Percentiles rank a stretch among this genome's conserved stretches.
Evolutionary conservation across 2,113 vertebrate species (phyloP).

Genomic region (Bos taurus): DNA sequence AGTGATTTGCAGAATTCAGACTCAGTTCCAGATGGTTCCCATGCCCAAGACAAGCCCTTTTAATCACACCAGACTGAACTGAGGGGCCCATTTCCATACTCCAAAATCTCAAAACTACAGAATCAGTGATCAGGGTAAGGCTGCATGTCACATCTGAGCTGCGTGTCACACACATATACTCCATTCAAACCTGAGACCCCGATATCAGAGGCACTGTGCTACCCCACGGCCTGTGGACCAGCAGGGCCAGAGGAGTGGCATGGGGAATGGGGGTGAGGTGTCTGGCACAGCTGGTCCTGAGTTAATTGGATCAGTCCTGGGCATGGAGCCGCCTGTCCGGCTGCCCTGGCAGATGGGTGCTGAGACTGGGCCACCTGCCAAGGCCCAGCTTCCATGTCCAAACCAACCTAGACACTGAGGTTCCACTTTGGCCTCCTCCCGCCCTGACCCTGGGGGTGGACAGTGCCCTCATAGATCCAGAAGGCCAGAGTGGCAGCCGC

Average conservation of each 20-base stretch:
- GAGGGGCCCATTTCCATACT: background rate
- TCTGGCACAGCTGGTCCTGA: constrained; percentile 23
- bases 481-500: background rate
- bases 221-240: background rate
- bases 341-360: constrained; percentile 51
- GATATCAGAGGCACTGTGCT: background rate
- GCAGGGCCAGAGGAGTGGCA: background rate
- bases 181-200: background rate
- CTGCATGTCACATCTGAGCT: background rate
- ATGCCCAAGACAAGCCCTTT: background rate
- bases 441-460: background rate
- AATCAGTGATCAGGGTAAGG: background rate
- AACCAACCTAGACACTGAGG: constrained; percentile 15
- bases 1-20: background rate
- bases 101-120: background rate
- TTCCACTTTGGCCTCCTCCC: background rate
- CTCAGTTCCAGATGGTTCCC: background rate
- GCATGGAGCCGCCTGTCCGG: constrained; percentile 18
- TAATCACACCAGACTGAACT: background rate
- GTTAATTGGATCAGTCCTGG: constrained; percentile 33
- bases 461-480: background rate
- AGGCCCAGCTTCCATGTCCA: constrained; percentile 5
- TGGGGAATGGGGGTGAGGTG: background rate
- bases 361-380: constrained; percentile 44
- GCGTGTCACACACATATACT: background rate